Base-by-base conservation (phyloP, 2,113 vertebrate genomes). In the Mola mola region DNA sequence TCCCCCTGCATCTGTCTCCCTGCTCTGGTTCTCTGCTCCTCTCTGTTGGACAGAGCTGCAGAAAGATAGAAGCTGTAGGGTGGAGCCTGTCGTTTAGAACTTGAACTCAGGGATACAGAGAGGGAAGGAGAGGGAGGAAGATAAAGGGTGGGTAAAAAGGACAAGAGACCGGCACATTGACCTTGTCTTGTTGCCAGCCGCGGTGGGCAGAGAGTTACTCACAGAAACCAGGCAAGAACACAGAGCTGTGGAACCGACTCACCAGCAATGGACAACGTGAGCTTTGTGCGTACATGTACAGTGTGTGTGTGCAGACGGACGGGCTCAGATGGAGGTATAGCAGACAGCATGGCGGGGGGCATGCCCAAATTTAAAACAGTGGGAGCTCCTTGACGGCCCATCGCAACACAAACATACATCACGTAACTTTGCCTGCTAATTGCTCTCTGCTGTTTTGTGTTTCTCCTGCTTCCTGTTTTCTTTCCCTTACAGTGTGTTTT, bases 401-500 rank as follows among this genome's bases (percentile, higher is more conserved):
- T 42, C 31, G 12, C 29, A 42, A 74, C 44, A 46, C 57, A 68
- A 34, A 79, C 75, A 63, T 56, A 55, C 72, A 78, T 79, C 78
- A 81, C 65, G 28, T 87, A 78, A 87, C 58, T 72, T 72, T 16
- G 47, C 68, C 77, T 48, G 51, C 80, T 88, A 88, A 90, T 88
- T 83, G 78, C 78, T 82, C 57, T 71, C 82, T 74, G 82, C 84
- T 87, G 84, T 84, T 84, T 74, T 81, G 79, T 52, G 68, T 83
- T 89, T 83, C 86, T 80, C 57, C 75, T 64, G 83, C 78, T 91
- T 90, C 87, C 88, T 89, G 88, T 89, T 85, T 87, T 87, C 64
- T 28, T 87, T 63, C 63, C 61, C 41, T 74, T 71, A 62, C 75
- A 72, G 85, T 79, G 61, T 16, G 58, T 73, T 81, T 76, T 64